These are phyloP conservation scores for Pseudorhombus dupliciocellatus DNA, from an alignment of 2,113 vertebrate species.

Conservation along the genomic window DNA sequence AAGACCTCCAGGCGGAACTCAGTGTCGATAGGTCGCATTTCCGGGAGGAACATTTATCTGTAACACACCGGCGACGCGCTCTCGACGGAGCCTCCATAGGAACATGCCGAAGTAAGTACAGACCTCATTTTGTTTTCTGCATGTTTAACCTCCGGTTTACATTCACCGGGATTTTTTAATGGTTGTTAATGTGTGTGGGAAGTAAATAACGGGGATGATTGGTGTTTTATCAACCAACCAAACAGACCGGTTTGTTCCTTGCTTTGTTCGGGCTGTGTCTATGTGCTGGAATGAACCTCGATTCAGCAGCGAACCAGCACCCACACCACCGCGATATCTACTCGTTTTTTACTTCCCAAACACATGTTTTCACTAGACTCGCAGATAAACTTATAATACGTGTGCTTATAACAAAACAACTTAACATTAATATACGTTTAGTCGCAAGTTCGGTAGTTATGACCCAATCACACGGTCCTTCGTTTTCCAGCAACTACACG, in stretches of 20 bases:
- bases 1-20: slow-evolving; percentile 56
- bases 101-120: slow-evolving; percentile 80
- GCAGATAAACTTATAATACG: no score
- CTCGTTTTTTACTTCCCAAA: no score
- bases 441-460: background rate
- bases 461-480: background rate
- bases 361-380: background rate
- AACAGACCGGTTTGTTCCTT: background rate
- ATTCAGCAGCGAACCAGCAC: background rate
- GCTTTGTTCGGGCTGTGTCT: slow-evolving; percentile 56
- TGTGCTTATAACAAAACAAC: background rate
- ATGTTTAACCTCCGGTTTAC: background rate
- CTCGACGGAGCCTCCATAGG: background rate
- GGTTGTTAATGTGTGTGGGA: accelerated
- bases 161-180: accelerated
- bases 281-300: slow-evolving; percentile 48
- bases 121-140: accelerated
- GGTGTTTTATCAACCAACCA: accelerated
- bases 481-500: background rate
- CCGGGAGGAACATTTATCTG: slow-evolving; percentile 28
- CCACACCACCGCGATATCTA: no score
- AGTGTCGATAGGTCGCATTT: accelerated
- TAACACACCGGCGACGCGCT: slow-evolving; percentile 47
- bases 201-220: background rate
- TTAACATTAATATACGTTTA: background rate